These are phyloP conservation scores for Rattus rattus DNA, from an alignment of 2,113 vertebrate genomes.

Conservation along the genomic window DNA sequence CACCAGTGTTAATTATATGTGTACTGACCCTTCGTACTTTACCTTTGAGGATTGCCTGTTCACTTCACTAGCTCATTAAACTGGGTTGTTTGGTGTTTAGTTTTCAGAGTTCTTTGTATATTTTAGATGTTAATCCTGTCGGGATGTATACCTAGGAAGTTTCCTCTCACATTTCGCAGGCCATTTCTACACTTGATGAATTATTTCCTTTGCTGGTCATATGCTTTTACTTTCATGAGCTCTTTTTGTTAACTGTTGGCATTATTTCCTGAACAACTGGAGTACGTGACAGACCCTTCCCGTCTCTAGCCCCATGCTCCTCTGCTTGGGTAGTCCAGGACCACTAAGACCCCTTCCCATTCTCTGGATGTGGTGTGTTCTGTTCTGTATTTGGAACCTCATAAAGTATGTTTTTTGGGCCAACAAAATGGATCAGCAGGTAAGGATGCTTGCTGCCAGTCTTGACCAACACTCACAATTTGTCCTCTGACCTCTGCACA, in stretches of 20 bases:
- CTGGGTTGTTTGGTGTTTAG: background rate
- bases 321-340: background rate
- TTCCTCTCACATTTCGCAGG: background rate
- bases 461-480: background rate
- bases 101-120: background rate
- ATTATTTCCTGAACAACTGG: background rate
- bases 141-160: background rate
- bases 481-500: background rate
- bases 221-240: background rate
- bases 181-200: background rate
- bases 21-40: background rate
- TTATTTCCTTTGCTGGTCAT: background rate
- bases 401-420: background rate
- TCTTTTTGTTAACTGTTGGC: background rate
- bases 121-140: background rate
- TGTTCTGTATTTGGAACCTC: background rate
- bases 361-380: background rate
- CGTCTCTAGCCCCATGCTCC: background rate
- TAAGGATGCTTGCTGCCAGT: background rate
- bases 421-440: background rate
- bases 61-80: background rate
- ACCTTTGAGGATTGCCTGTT: background rate
- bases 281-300: background rate
- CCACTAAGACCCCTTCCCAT: too few species aligned
- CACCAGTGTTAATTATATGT: background rate